These are phyloP conservation scores for Lepidochitona cinerea DNA, from an alignment of 2,888 invertebrate species.

Conservation along the genomic window DNA sequence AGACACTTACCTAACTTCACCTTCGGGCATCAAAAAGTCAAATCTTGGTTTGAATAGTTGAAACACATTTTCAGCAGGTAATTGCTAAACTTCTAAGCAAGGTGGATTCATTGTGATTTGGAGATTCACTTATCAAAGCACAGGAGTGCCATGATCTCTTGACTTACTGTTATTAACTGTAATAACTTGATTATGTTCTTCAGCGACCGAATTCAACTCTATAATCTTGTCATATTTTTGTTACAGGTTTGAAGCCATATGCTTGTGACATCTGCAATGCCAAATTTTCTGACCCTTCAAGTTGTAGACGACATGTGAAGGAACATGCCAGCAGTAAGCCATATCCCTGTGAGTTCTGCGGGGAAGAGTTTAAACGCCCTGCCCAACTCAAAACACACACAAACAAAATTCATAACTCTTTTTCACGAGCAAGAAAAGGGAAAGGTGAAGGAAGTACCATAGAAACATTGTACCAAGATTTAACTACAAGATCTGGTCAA, in stretches of 20 bases:
- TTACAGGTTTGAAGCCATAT: constrained; percentile 63
- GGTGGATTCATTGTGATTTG: no score
- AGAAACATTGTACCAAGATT: not conserved
- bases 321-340: constrained; percentile 60
- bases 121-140: no score
- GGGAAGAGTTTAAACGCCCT: constrained; percentile 57
- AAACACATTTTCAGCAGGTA: no score
- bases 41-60: no score
- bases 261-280: constrained; percentile 59
- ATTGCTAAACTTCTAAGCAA: no score
- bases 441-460: not conserved
- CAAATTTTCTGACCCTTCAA: constrained; percentile 65
- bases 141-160: no score
- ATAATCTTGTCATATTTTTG: no score
- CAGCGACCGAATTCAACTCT: no score
- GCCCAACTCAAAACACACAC: constrained; percentile 60
- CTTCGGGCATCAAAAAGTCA: no score
- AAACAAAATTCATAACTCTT: constrained; percentile 36
- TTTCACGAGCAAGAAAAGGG: constrained; percentile 17
- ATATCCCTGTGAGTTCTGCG: constrained; percentile 59
- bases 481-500: not conserved
- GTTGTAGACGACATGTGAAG: constrained; percentile 59
- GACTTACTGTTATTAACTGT: not conserved
- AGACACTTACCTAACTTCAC: no score
- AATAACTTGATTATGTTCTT: not conserved